These are phyloP conservation scores for Avahi laniger DNA, from an alignment of 2,797 vertebrate genomes.

Conservation along the genomic window DNA sequence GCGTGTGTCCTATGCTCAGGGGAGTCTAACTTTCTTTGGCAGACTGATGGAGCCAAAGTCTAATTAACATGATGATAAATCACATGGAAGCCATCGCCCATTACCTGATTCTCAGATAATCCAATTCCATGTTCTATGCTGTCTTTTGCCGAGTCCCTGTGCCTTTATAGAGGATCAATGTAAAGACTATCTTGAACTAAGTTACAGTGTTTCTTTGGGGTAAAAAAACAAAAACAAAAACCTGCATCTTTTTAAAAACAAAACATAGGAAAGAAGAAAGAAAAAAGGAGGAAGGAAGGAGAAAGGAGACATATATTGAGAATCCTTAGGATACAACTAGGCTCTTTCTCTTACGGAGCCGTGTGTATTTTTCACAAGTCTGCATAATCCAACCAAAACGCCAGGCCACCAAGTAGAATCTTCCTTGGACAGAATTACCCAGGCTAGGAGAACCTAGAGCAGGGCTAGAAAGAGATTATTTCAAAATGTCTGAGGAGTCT, in stretches of 20 bases:
- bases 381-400: background rate
- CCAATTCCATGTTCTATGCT: background rate
- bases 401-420: background rate
- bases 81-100: constrained; percentile 40
- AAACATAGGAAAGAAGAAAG: background rate
- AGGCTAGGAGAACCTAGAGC: background rate
- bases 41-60: constrained; percentile 65
- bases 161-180: background rate
- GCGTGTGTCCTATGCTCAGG: constrained; percentile 50
- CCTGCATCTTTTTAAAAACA: background rate
- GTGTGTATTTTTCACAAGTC: background rate
- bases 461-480: background rate
- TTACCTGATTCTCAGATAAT: constrained; percentile 53
- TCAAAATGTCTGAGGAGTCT: background rate
- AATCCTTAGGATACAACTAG: background rate
- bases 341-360: background rate
- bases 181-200: background rate
- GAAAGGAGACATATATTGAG: background rate
- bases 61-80: constrained; percentile 76
- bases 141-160: background rate
- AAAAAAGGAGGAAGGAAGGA: too few relatives aligned
- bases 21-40: constrained; percentile 50
- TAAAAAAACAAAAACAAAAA: background rate
- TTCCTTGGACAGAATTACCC: background rate
- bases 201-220: background rate